Conservation (phyloP, 2,888 invertebrate species). For the Coelinius sp. region DNA sequence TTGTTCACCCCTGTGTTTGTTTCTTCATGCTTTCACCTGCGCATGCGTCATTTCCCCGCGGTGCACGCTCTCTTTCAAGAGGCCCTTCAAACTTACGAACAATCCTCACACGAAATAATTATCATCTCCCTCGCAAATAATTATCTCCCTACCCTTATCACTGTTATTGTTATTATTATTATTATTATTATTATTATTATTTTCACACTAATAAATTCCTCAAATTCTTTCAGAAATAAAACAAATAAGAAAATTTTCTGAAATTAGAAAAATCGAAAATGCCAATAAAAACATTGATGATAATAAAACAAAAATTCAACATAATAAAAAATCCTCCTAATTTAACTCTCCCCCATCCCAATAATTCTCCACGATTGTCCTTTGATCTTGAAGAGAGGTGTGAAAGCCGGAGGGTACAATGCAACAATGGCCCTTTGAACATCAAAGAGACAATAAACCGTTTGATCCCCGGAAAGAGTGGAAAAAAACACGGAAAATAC, state of each 20-base stretch:
- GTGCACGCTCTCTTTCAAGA: not conserved
- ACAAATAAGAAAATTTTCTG: slow-evolving; percentile 1
- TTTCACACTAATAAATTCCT: not conserved
- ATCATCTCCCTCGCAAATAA: not conserved
- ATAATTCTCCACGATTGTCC: slow-evolving; percentile 8
- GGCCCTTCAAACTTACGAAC: not conserved
- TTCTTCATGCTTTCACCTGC: not conserved
- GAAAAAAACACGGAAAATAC: not conserved
- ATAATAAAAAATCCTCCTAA: not conserved
- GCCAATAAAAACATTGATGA: no score
- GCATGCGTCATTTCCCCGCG: not conserved
- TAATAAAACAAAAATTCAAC: no score
- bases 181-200: no score
- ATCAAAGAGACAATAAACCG: slow-evolving; percentile 21
- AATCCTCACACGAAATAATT: not conserved
- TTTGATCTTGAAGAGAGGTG: slow-evolving; percentile 18
- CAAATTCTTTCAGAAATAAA: not conserved
- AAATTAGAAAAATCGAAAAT: no score
- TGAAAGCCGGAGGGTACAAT: slow-evolving; percentile 21
- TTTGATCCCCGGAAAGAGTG: slow-evolving; percentile 18
- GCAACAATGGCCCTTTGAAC: slow-evolving; percentile 15
- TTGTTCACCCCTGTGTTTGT: not conserved
- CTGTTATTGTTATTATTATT: no score
- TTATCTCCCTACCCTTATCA: not conserved
- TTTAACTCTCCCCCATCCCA: not conserved